These are phyloP conservation scores for Drosophila diplacantha DNA, from an alignment of 2,888 invertebrate genomes.

Conservation along the genomic window DNA sequence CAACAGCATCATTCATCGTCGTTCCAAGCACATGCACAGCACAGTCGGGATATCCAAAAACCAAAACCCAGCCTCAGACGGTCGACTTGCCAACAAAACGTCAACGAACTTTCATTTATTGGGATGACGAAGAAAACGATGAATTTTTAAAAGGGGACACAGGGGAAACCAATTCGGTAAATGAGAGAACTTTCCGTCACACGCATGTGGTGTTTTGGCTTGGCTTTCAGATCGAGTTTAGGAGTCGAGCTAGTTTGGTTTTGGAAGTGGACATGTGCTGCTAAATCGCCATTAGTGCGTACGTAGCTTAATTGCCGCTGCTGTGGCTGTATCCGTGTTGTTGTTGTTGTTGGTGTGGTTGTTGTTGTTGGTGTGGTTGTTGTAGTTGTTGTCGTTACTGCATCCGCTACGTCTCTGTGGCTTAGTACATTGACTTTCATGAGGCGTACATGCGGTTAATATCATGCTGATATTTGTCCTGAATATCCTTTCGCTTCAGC, in stretches of 20 bases:
- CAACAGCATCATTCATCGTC: conserved; percentile 23
- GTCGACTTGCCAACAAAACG: conserved; percentile 37
- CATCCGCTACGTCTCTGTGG: conserved; percentile 11
- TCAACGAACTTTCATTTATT: conserved; percentile 34
- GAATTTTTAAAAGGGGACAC: conserved; percentile 25
- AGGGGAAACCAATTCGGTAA: conserved; percentile 28
- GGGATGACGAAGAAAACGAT: conserved; percentile 14
- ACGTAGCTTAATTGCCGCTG: conserved; percentile 47
- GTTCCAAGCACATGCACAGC: conserved; percentile 28
- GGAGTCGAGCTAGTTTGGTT: conserved; percentile 61
- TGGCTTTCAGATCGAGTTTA: conserved; percentile 50
- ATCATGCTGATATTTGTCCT: conserved; percentile 93
- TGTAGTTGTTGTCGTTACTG: conserved; percentile 22
- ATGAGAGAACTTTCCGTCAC: conserved; percentile 34
- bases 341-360: conserved; percentile 23
- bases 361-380: conserved; percentile 13
- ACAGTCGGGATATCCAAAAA: conserved; percentile 11
- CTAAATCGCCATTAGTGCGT: conserved; percentile 47
- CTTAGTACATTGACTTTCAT: conserved; percentile 80
- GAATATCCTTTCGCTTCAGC: conserved; percentile 96
- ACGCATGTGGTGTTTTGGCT: conserved; percentile 23
- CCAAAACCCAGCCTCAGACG: conserved; percentile 43
- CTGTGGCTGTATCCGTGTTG: conserved; percentile 20
- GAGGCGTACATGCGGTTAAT: conserved; percentile 96
- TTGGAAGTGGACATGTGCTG: conserved; percentile 33